Conservation (phyloP, 1,140 invertebrate genomes). For the Atta texana region DNA sequence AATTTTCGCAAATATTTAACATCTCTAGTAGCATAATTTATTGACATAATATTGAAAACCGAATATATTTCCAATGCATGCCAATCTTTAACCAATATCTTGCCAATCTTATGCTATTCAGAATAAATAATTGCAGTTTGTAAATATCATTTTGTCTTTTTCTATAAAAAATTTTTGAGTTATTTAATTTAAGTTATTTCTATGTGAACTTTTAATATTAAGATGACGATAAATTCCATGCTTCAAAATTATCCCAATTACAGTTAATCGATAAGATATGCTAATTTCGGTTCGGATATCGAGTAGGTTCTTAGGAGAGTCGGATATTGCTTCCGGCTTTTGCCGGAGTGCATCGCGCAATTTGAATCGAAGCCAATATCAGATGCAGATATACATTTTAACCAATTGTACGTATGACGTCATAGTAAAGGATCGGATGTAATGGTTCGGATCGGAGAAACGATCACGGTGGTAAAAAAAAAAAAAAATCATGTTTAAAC, state of each 20-base stretch:
- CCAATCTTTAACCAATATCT: too few species aligned
- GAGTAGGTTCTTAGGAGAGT: not conserved
- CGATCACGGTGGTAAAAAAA: not conserved
- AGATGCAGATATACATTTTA: slow-evolving; percentile 38
- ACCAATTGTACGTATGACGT: slow-evolving; percentile 19
- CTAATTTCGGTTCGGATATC: slow-evolving; percentile 16
- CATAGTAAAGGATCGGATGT: not conserved
- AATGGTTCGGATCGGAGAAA: not conserved
- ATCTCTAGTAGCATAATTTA: too few species aligned
- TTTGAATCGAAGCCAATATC: slow-evolving; percentile 28
- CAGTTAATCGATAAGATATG: slow-evolving; percentile 27
- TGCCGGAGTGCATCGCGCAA: slow-evolving; percentile 1
- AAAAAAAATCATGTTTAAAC: slow-evolving; percentile 10
- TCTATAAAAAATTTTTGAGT: not conserved
- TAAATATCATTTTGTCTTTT: not conserved
- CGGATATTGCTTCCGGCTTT: slow-evolving; percentile 35
- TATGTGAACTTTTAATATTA: not conserved
- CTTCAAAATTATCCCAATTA: not conserved
- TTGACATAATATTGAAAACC: too few species aligned
- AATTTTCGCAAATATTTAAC: not conserved
- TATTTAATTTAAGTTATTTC: not conserved
- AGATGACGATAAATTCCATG: slow-evolving; percentile 2
- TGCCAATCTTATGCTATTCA: too few species aligned
- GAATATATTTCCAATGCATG: too few species aligned
- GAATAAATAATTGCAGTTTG: not conserved